Percentiles rank a stretch among this genome's conserved stretches.
Evolutionary conservation across 2,888 invertebrate genomes (phyloP).

Genomic region (Drosophila kanekoi): DNA sequence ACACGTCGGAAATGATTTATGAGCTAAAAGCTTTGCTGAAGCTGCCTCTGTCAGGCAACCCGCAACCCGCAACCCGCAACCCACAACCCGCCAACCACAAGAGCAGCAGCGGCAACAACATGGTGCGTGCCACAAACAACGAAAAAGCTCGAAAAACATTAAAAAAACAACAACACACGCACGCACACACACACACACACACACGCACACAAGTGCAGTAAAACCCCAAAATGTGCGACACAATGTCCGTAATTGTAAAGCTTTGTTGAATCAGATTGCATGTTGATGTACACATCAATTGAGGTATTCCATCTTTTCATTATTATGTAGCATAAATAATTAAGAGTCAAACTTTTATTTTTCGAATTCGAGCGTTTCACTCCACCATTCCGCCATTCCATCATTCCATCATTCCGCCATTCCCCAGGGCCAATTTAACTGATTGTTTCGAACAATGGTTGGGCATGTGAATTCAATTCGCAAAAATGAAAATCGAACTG

Average conservation of each 20-base stretch:
- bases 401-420: no score
- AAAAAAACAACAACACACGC: no score
- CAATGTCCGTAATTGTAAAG: background rate
- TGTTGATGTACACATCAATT: background rate
- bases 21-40: constrained; percentile 33
- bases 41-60: constrained; percentile 40
- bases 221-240: constrained; percentile 10
- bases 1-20: constrained; percentile 51
- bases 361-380: no score
- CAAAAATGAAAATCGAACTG: no score
- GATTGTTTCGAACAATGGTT: no score
- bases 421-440: background rate
- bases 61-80: no score
- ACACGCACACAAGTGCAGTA: constrained; percentile 13
- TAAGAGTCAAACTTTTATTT: no score
- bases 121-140: constrained; percentile 26
- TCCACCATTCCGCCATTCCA: no score
- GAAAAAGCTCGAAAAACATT: background rate
- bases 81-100: constrained; percentile 29
- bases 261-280: no score
- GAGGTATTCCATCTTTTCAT: background rate
- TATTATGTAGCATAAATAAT: no score
- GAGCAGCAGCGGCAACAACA: constrained; percentile 2
- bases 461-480: no score
- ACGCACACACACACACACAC: background rate